phyloP scores from a whole-genome alignment of 2,113 vertebrate species.

The Dicerorhinus sumatrensis region DNA sequence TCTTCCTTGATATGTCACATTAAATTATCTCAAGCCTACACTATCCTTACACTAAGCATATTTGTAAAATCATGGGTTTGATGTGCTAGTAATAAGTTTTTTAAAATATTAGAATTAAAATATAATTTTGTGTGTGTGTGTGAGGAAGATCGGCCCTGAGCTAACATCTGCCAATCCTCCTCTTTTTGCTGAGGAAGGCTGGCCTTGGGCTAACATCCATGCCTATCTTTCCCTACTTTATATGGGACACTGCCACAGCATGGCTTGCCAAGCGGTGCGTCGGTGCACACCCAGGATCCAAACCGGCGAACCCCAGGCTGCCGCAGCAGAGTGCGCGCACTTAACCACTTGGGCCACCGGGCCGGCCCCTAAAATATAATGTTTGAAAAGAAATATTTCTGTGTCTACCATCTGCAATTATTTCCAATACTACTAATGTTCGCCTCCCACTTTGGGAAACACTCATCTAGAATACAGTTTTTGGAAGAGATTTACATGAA shows the following conservation, averaged over 20 bases:
- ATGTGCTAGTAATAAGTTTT: background rate
- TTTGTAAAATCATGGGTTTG: slow-evolving; percentile 30
- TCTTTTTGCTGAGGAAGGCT: no score
- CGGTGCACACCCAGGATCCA: no score
- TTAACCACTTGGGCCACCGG: no score
- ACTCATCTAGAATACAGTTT: background rate
- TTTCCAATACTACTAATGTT: background rate
- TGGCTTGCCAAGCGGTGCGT: no score
- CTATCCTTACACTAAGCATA: background rate
- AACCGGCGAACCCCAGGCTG: no score
- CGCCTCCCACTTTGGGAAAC: background rate
- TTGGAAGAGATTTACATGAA: background rate
- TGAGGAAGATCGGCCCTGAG: no score
- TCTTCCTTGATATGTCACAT: background rate
- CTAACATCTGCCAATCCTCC: no score
- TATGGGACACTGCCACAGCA: no score
- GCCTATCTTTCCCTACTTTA: no score
- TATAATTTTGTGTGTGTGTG: background rate
- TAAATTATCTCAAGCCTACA: background rate
- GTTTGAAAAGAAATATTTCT: background rate
- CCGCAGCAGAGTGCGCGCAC: no score
- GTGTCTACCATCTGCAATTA: background rate
- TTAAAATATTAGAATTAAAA: background rate
- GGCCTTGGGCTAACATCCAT: no score
- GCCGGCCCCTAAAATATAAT: background rate